These are phyloP conservation scores for Gonatopus flavifemur DNA, from an alignment of 1,140 invertebrate genomes.

Conservation along the genomic window DNA sequence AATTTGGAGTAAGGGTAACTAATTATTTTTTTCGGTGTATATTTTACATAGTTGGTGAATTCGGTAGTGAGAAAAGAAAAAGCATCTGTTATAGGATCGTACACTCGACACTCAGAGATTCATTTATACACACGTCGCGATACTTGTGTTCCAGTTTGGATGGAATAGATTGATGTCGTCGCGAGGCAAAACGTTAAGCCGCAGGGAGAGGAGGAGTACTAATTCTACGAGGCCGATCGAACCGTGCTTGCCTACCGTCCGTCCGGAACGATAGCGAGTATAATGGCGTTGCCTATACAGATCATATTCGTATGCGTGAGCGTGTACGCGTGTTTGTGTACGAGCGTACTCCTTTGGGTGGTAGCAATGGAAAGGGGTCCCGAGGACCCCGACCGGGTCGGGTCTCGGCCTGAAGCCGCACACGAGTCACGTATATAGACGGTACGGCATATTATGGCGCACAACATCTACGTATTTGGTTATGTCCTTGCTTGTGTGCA, in stretches of 20 bases:
- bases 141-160: too few relatives aligned
- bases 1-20: too few relatives aligned
- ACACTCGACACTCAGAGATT: too few relatives aligned
- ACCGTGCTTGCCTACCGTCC: constrained; percentile 19
- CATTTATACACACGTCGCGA: too few relatives aligned
- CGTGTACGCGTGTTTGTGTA: too few relatives aligned
- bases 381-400: constrained; percentile 14
- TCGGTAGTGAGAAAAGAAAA: too few relatives aligned
- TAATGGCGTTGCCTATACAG: constrained; percentile 33
- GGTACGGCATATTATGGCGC: constrained; percentile 46
- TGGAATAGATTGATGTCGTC: too few relatives aligned
- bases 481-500: constrained; percentile 4
- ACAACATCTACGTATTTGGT: too few relatives aligned
- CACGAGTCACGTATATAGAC: constrained; percentile 49
- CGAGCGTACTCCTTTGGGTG: constrained; percentile 36
- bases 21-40: too few relatives aligned
- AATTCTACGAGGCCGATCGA: constrained; percentile 39
- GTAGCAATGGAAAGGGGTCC: constrained; percentile 30
- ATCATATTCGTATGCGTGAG: constrained; percentile 6
- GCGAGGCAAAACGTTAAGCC: constrained; percentile 18
- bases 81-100: too few relatives aligned
- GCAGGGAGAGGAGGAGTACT: constrained; percentile 17
- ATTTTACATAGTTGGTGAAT: too few relatives aligned
- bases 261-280: constrained; percentile 22
- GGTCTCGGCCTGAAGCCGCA: constrained; percentile 35